Evolutionary conservation across 2,888 invertebrate genomes (phyloP).

Genomic region (Peribatodes rhomboidaria): DNA sequence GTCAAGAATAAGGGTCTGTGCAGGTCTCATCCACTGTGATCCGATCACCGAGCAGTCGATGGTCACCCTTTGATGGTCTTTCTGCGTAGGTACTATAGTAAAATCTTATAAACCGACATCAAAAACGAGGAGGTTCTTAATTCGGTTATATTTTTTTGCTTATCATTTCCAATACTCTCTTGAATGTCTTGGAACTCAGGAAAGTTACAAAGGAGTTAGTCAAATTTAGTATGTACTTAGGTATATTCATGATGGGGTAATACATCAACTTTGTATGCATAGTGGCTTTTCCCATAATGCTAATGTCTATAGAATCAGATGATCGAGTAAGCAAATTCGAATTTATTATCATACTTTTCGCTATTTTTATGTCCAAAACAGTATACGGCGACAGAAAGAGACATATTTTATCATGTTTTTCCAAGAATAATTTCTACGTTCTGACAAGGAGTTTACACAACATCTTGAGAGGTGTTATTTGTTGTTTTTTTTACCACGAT

Average conservation of each 20-base stretch:
- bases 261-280: slow-evolving; percentile 9
- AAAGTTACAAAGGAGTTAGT: neutral
- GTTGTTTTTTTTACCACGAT: neutral
- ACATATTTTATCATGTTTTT: slow-evolving; percentile 17
- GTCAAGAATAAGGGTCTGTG: too few species aligned
- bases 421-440: neutral
- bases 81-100: too few species aligned
- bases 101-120: too few species aligned
- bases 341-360: slow-evolving; percentile 17
- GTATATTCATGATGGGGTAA: neutral
- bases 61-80: too few species aligned
- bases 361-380: slow-evolving; percentile 18
- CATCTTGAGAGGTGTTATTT: slow-evolving; percentile 14
- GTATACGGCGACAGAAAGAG: slow-evolving; percentile 5
- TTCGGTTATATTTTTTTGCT: too few species aligned
- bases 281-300: neutral
- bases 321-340: slow-evolving; percentile 10
- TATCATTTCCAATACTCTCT: too few species aligned
- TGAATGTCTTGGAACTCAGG: too few species aligned
- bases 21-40: too few species aligned
- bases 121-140: too few species aligned
- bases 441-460: slow-evolving; percentile 4
- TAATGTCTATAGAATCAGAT: slow-evolving; percentile 15
- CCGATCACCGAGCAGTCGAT: too few species aligned
- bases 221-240: neutral